Evolutionary conservation across 2,888 invertebrate genomes (phyloP).

Genomic region (Diogma glabrata): DNA sequence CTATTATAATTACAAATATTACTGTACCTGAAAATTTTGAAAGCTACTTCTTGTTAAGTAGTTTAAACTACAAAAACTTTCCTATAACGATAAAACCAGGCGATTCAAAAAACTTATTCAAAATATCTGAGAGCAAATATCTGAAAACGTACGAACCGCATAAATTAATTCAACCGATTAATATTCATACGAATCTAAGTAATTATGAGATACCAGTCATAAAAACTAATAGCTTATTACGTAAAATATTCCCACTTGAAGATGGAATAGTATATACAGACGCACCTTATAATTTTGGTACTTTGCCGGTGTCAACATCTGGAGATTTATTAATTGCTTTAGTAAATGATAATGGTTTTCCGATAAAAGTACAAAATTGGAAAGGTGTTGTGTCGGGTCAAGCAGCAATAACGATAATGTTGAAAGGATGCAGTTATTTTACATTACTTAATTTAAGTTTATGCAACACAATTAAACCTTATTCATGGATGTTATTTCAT

Average conservation of each 20-base stretch:
- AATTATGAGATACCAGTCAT: slow-evolving; percentile 38
- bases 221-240: slow-evolving; percentile 38
- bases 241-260: slow-evolving; percentile 21
- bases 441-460: slow-evolving; percentile 22
- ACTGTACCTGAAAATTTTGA: slow-evolving; percentile 49
- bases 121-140: slow-evolving; percentile 22
- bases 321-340: slow-evolving; percentile 28
- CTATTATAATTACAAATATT: slow-evolving; percentile 61
- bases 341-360: slow-evolving; percentile 23
- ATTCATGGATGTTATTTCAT: slow-evolving; percentile 57
- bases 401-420: slow-evolving; percentile 14
- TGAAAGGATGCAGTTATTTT: slow-evolving; percentile 17
- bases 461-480: slow-evolving; percentile 44
- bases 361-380: slow-evolving; percentile 30
- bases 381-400: slow-evolving; percentile 28
- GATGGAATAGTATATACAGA: slow-evolving; percentile 20
- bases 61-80: slow-evolving; percentile 14
- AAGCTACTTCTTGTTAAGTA: slow-evolving; percentile 47
- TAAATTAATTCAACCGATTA: slow-evolving; percentile 9
- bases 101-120: slow-evolving; percentile 25
- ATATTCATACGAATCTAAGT: slow-evolving; percentile 40
- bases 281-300: slow-evolving; percentile 31
- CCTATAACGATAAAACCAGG: slow-evolving; percentile 25
- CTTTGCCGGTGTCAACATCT: slow-evolving; percentile 25
- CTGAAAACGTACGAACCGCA: not conserved